Base-by-base conservation (phyloP, 2,113 vertebrate genomes). In the Trachemys scripta region DNA sequence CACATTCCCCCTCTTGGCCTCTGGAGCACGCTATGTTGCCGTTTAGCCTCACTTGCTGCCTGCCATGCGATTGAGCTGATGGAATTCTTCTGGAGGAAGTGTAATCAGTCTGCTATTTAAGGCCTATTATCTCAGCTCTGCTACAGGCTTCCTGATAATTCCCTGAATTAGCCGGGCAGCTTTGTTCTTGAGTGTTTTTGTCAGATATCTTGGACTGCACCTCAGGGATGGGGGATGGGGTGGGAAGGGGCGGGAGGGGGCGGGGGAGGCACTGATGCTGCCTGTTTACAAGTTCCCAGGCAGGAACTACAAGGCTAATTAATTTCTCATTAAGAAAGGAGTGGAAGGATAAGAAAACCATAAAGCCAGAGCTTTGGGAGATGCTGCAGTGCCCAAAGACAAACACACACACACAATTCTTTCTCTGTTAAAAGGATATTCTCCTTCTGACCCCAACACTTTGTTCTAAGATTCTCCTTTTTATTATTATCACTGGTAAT, bases 311-410 rank as follows among this genome's bases (percentile, higher is more conserved):
- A 90, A 94, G 95, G 90, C 90, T 97, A 94, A 97, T 96, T 96
- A 96, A 94, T 97, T 97, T 94, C 96, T 97, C 92, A 96, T 96
- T 96, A 96, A 90, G 94, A 93, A 96, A 96, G 95, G 81, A 94
- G 88, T 65, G 24, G 87, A 92, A 96, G 95, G 94, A 92, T 96
- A 92, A 97, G 96, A 94, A 42, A 92, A 31, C 47, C 90, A 75
- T 24, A 87, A 96, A 90, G 24, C 80, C 82, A 13, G 96, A 95
- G 96, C 95, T 89, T 8, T 95, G 96, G 96, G 95, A 95, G 90
- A 96, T 84, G 95, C 87, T 72, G 96, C 0, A 0, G 62, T 82
- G 79, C 56, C 88, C 89, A 49, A 49, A 92, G 87, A 38, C 69
- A 38, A 0, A 0, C 1, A 2, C 2, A 10, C 31, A 72, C 65